phyloP scores from a whole-genome alignment of 2,113 vertebrate genomes.

The Coregonus clupeaformis region DNA sequence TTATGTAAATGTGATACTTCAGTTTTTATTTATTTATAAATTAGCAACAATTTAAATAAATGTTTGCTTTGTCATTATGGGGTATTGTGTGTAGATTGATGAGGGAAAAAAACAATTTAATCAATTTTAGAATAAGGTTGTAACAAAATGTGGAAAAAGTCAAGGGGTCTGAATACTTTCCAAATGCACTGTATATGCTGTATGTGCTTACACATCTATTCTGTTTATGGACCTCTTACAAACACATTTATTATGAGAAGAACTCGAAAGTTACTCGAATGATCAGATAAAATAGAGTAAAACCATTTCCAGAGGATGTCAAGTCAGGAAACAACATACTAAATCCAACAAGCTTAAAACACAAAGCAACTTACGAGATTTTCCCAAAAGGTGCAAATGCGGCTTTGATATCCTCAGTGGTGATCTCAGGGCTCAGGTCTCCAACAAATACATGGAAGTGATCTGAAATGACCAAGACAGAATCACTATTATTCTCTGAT shows the following conservation, averaged over 20 bases:
- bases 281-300: background rate
- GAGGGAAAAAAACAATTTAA: too few relatives aligned
- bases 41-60: too few relatives aligned
- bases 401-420: conserved; percentile 97
- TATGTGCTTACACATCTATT: too few relatives aligned
- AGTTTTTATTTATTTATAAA: too few relatives aligned
- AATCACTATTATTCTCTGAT: background rate
- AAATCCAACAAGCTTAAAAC: background rate
- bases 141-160: too few relatives aligned
- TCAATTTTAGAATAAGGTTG: too few relatives aligned
- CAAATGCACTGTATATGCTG: too few relatives aligned
- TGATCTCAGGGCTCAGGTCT: conserved; percentile 98
- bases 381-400: conserved; percentile 98
- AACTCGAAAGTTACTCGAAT: background rate
- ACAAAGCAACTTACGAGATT: conserved; percentile 94
- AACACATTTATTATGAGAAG: background rate
- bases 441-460: conserved; percentile 99
- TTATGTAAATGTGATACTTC: too few relatives aligned
- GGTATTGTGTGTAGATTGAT: too few relatives aligned
- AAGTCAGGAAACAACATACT: background rate
- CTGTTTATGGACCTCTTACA: too few relatives aligned
- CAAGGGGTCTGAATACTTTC: too few relatives aligned
- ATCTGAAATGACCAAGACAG: conserved; percentile 72
- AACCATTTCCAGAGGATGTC: background rate
- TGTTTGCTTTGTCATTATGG: too few relatives aligned